Base-by-base conservation (phyloP, 2,113 vertebrate species). In the Tychaedon coryphoeus region DNA sequence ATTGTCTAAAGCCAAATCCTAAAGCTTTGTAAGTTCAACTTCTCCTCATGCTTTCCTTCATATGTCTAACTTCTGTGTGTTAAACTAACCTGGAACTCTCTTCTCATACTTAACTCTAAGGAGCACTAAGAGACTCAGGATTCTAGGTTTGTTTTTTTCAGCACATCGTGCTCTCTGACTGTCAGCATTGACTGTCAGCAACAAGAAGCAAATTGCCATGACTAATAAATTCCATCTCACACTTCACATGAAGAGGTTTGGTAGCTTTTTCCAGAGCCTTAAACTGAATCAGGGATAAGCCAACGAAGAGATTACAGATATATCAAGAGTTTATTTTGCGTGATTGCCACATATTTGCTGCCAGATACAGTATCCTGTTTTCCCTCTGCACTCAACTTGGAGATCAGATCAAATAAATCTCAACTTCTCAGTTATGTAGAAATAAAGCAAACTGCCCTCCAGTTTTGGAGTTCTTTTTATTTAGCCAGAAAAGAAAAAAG, bases 311-410 rank as follows among this genome's bases (percentile, higher is more conserved):
- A 97, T 97, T 97, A 96, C 38, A 95, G 93, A 87, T 75, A 60
- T 97, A 96, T 96, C 90, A n/a, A 80, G 87, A 96, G 96, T 98
- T 98, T 97, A 88, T 74, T 97, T 98, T 98, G 93, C 8, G 3
- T 95, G 95, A 94, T 87, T 94, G 92, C 93, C 95, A 96, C 72
- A 62, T 79, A 92, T 42, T 88, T 97, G 56, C 81, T 97, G 87
- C 89, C 96, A 97, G 92, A 97, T 92, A 95, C 56, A 90, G 91
- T 94, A 96, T 97, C 93, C 96, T 97, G 93, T 97, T 97, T 97
- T 97, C 93, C 90, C 81, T 96, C 84, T 91, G 47, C 45, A 47
- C 86, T 97, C 84, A 94, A 45, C 66, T 96, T 97, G 96, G 95
- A 97, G 79, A 92, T 92, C 89, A 91, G 92, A 93, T 97, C 96